A percentile compares a stretch with the other conserved stretches of the same genome.
Evolutionary conservation across 2,797 vertebrate species (phyloP).

Genomic region (Lepus townsendii): DNA sequence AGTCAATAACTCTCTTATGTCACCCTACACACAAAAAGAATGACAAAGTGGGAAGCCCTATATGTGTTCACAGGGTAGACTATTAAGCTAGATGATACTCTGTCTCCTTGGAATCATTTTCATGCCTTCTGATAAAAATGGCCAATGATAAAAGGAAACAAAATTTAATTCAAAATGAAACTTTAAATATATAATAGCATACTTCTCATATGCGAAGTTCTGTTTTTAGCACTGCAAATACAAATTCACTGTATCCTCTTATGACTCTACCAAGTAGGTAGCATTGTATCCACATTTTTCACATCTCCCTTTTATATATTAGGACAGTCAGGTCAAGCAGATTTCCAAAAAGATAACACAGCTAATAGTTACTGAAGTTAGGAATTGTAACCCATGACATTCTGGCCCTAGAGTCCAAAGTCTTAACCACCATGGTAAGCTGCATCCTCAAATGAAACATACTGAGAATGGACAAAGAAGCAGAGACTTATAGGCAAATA

Average conservation of each 20-base stretch:
- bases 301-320: conserved; percentile 2
- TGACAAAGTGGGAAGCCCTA: background rate
- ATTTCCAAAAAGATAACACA: background rate
- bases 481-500: background rate
- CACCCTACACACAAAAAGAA: background rate
- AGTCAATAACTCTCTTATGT: background rate
- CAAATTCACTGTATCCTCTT: background rate
- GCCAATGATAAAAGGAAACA: background rate
- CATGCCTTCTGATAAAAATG: conserved; percentile 8
- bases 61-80: background rate
- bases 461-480: background rate
- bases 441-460: background rate
- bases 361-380: conserved; percentile 37
- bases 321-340: background rate
- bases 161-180: conserved; percentile 37
- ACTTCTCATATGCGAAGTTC: background rate
- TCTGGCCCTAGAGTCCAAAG: background rate
- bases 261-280: background rate
- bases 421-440: background rate
- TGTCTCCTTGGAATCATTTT: conserved; percentile 14
- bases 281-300: background rate
- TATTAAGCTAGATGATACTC: background rate
- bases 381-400: background rate
- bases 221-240: conserved; percentile 25
- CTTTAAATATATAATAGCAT: background rate